phyloP scores from a whole-genome alignment of 2,888 invertebrate species.

The Lasioglossum malachurum region DNA sequence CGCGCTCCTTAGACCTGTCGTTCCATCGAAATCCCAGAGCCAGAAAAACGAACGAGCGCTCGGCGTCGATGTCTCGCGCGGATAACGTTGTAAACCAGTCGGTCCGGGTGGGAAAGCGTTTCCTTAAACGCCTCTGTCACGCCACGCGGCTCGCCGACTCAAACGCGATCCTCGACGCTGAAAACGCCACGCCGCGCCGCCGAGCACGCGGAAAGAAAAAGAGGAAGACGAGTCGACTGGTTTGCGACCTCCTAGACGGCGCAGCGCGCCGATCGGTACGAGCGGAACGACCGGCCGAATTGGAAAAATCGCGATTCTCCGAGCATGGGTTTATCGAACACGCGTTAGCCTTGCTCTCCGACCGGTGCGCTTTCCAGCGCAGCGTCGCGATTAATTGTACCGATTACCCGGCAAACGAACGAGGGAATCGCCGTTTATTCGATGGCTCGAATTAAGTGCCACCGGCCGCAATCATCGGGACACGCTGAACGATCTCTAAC shows the following conservation, averaged over 20 bases:
- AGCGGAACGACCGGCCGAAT: background rate
- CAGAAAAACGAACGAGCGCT: background rate
- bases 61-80: conserved; percentile 12
- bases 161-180: conserved; percentile 53
- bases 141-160: conserved; percentile 12
- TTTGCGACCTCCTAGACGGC: background rate
- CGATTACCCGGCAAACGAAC: conserved; percentile 48
- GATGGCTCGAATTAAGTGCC: conserved; percentile 56
- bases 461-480: conserved; percentile 19
- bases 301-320: background rate
- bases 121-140: conserved; percentile 31
- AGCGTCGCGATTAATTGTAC: conserved; percentile 57
- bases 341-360: background rate
- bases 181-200: background rate
- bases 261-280: background rate
- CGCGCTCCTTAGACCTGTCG: background rate
- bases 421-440: conserved; percentile 45
- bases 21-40: conserved; percentile 22
- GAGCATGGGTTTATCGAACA: background rate
- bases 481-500: conserved; percentile 43
- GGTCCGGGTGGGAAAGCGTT: conserved; percentile 10
- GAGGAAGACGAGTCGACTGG: background rate
- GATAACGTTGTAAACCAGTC: conserved; percentile 20
- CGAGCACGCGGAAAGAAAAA: background rate
- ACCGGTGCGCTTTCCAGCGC: conserved; percentile 21